Conservation (phyloP, 2,888 invertebrate genomes). For the Callimorpha dominula region DNA sequence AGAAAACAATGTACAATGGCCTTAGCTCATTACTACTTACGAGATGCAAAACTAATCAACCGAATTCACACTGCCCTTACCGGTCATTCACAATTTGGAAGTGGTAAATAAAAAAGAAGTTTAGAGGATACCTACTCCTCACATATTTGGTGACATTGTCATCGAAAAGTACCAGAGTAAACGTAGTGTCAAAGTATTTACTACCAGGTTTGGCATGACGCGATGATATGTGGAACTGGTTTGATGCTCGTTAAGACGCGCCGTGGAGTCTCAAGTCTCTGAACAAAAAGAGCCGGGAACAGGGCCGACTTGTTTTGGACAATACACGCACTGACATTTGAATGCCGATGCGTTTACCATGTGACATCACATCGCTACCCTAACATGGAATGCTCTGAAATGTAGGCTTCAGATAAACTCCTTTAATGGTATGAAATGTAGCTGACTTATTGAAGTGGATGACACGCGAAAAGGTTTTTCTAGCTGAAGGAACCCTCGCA, state of each 20-base stretch:
- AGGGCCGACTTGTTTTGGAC: conserved; percentile 77
- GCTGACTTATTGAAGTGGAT: conserved; percentile 36
- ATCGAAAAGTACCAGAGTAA: conserved; percentile 65
- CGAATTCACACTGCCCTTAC: not conserved
- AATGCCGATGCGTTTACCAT: conserved; percentile 78
- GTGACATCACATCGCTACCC: conserved; percentile 59
- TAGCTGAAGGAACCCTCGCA: not conserved
- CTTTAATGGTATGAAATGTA: conserved; percentile 36
- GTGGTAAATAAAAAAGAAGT: not conserved
- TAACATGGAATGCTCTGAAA: conserved; percentile 47
- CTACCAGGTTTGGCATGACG: conserved; percentile 79
- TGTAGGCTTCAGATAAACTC: conserved; percentile 45
- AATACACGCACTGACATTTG: conserved; percentile 79
- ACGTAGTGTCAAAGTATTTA: conserved; percentile 72
- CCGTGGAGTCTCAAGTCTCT: conserved; percentile 80
- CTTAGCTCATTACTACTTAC: not conserved
- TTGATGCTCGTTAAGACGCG: conserved; percentile 81
- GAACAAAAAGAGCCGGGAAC: conserved; percentile 77
- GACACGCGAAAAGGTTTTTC: conserved; percentile 16
- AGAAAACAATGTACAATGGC: not conserved
- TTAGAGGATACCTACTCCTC: not conserved
- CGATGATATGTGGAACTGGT: conserved; percentile 79
- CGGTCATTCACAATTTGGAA: not conserved
- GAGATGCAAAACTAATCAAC: not conserved
- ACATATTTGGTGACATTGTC: conserved; percentile 31